A percentile compares a stretch with the other conserved stretches of the same genome.
Evolutionary conservation across 2,113 vertebrate genomes (phyloP).

Genomic region (Leptobrachium ailaonicum): DNA sequence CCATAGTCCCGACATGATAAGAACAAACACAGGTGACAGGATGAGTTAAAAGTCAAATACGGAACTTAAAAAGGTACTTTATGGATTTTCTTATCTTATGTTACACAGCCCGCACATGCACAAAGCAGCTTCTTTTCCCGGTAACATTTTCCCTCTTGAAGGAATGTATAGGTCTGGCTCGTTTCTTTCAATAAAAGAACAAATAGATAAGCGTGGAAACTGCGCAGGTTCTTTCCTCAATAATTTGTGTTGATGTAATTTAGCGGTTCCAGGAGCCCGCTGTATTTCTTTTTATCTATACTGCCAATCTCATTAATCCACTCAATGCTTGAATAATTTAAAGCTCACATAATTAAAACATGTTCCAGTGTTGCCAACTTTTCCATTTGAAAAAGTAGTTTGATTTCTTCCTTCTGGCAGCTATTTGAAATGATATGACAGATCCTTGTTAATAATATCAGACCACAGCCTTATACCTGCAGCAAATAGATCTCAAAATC

Average conservation of each 20-base stretch:
- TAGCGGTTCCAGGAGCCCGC: slow-evolving; percentile 19
- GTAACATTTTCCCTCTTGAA: no score
- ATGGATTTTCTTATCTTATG: no score
- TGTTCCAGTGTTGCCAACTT: slow-evolving; percentile 30
- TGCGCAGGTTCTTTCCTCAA: slow-evolving; percentile 1
- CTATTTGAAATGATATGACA: slow-evolving; percentile 11
- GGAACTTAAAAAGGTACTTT: no score
- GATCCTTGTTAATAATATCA: neutral
- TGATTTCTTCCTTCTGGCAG: slow-evolving; percentile 15
- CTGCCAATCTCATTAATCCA: slow-evolving; percentile 34
- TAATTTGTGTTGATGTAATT: slow-evolving; percentile 38
- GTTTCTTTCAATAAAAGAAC: no score
- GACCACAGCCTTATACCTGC: neutral
- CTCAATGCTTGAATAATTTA: slow-evolving; percentile 38
- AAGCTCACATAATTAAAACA: slow-evolving; percentile 42
- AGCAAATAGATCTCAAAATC: neutral
- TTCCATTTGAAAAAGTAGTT: slow-evolving; percentile 34
- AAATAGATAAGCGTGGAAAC: no score
- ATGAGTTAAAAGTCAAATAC: no score
- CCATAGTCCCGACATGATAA: no score
- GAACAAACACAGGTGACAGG: no score
- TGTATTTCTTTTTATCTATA: slow-evolving; percentile 35
- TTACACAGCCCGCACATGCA: no score
- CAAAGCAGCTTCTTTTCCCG: no score
- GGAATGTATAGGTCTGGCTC: no score